Percentiles rank a stretch among this genome's conserved stretches.
phyloP scores from a whole-genome alignment of 2,113 vertebrate species.

The Hydrochoerus hydrochaeris region DNA sequence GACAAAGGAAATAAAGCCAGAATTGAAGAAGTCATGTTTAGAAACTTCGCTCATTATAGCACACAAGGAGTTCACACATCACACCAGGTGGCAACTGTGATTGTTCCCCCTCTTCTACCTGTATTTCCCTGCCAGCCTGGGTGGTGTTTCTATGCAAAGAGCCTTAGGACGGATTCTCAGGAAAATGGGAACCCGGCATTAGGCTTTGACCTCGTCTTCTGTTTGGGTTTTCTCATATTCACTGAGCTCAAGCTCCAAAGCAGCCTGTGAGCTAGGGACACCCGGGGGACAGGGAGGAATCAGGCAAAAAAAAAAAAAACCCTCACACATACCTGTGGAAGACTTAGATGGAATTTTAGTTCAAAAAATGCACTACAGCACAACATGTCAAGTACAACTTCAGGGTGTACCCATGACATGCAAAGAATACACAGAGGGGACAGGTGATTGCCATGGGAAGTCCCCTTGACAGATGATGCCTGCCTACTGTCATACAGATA shows the following conservation, averaged over 20 bases:
- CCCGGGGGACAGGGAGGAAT: background rate
- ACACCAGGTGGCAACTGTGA: too few species aligned
- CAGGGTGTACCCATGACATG: accelerated
- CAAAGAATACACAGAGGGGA: accelerated
- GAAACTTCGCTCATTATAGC: background rate
- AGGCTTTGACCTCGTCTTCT: background rate
- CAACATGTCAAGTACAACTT: background rate
- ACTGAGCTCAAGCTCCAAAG: background rate
- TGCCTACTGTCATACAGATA: background rate
- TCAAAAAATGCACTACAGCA: background rate
- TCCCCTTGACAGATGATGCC: background rate
- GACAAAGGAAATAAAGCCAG: constrained; percentile 1
- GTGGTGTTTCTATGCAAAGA: background rate
- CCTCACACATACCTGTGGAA: background rate
- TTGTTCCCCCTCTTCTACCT: accelerated
- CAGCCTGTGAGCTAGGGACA: background rate
- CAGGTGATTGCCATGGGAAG: accelerated
- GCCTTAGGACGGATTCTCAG: background rate
- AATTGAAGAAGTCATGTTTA: background rate
- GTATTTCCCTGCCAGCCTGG: background rate
- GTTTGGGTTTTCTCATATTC: background rate
- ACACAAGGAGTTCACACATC: background rate
- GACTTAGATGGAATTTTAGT: too few species aligned
- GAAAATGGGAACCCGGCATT: background rate
- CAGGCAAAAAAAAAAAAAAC: too few species aligned